These are phyloP conservation scores for Andricus quercusramuli DNA, from an alignment of 2,888 invertebrate genomes.

Conservation along the genomic window DNA sequence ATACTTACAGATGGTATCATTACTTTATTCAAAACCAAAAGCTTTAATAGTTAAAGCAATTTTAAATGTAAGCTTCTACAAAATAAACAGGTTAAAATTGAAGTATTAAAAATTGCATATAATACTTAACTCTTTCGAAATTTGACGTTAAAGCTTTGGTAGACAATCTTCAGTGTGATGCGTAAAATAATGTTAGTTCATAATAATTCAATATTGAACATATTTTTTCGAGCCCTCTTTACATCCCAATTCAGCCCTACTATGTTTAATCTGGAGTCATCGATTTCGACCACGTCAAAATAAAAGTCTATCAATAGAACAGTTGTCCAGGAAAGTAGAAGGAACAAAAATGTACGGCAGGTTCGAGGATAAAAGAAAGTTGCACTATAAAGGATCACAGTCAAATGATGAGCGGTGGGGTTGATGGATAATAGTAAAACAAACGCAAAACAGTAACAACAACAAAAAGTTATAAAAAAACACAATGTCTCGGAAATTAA, in stretches of 20 bases:
- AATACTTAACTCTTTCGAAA: no score
- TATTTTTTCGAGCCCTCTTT: not conserved
- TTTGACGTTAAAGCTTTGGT: no score
- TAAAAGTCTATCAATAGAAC: not conserved
- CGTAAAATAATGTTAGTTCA: no score
- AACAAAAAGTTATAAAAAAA: not conserved
- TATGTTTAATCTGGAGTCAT: not conserved
- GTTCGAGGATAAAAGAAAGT: not conserved
- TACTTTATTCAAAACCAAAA: no score
- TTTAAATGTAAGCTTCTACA: no score
- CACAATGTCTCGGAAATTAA: slow-evolving; percentile 8
- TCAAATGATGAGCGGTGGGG: not conserved
- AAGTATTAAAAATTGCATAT: no score
- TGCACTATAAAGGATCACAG: not conserved
- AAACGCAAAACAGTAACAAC: not conserved
- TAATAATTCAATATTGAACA: no score
- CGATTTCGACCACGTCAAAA: not conserved
- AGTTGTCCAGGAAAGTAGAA: not conserved
- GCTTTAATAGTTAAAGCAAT: no score
- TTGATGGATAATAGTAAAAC: not conserved
- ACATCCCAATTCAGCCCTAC: not conserved
- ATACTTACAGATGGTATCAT: no score
- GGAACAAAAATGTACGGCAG: not conserved
- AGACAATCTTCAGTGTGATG: no score
- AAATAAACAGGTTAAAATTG: no score